Evolutionary conservation across 2,113 vertebrate species (phyloP).

Genomic region (Callipepla californica): DNA sequence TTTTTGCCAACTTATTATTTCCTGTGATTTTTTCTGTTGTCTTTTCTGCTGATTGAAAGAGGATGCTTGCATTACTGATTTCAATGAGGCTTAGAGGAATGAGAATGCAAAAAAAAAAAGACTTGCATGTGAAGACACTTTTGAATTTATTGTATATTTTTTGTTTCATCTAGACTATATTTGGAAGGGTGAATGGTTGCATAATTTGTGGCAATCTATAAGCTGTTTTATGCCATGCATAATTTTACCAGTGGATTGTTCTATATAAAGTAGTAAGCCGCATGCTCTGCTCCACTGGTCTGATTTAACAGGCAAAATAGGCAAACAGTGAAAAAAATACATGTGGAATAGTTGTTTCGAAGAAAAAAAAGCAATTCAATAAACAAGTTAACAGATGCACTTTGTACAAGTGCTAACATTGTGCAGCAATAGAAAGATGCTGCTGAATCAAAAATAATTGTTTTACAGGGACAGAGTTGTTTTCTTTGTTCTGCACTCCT

Average conservation of each 20-base stretch:
- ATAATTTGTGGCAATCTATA: not conserved
- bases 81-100: not conserved
- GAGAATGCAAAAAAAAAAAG: not conserved
- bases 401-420: not conserved
- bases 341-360: not conserved
- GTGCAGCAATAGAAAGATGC: not conserved
- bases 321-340: not conserved
- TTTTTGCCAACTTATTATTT: not conserved
- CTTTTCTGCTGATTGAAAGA: conserved; percentile 13
- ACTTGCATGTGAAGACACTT: not conserved
- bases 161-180: not conserved
- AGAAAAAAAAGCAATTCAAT: not conserved
- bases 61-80: not conserved
- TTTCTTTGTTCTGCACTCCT: not conserved
- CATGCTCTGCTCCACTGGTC: accelerated
- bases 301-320: not conserved
- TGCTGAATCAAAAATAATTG: not conserved
- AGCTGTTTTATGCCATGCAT: not conserved
- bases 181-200: not conserved
- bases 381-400: not conserved
- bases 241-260: not conserved
- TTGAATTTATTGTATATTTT: not conserved
- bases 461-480: not conserved
- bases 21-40: conserved; percentile 16
- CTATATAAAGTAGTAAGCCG: not conserved